phyloP scores from a whole-genome alignment of 2,888 invertebrate species.

The Arenicola marina region DNA sequence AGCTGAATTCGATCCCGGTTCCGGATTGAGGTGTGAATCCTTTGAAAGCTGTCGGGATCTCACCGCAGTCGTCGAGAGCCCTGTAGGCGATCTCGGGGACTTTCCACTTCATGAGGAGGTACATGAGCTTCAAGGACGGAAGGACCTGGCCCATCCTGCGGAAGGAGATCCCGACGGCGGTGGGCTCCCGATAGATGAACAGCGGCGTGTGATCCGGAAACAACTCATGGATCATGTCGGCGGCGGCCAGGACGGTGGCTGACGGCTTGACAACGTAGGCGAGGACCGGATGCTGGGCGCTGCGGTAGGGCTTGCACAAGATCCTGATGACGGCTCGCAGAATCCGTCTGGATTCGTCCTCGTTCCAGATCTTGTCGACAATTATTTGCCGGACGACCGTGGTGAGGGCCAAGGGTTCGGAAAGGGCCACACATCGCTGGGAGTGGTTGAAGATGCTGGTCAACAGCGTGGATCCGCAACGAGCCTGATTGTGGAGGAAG shows the following conservation, averaged over 20 bases:
- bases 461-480: background rate
- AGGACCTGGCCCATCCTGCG: background rate
- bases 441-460: background rate
- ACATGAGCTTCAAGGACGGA: background rate
- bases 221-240: background rate
- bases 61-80: too few relatives aligned
- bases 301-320: conserved; percentile 1
- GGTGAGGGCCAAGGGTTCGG: background rate
- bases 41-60: too few relatives aligned
- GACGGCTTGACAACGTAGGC: conserved; percentile 4
- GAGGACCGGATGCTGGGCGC: background rate
- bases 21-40: too few relatives aligned
- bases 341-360: background rate
- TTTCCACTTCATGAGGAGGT: background rate
- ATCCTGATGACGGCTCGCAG: background rate
- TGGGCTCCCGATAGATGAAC: background rate
- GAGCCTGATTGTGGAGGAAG: conserved; percentile 2
- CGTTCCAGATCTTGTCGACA: background rate
- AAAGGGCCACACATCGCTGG: background rate
- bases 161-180: background rate
- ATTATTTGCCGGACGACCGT: background rate
- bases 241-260: background rate
- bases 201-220: background rate
- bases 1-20: too few relatives aligned
- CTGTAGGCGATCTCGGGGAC: too few relatives aligned